Base-by-base conservation (phyloP, 1,140 invertebrate genomes). In the Zaprionus ornatus region DNA sequence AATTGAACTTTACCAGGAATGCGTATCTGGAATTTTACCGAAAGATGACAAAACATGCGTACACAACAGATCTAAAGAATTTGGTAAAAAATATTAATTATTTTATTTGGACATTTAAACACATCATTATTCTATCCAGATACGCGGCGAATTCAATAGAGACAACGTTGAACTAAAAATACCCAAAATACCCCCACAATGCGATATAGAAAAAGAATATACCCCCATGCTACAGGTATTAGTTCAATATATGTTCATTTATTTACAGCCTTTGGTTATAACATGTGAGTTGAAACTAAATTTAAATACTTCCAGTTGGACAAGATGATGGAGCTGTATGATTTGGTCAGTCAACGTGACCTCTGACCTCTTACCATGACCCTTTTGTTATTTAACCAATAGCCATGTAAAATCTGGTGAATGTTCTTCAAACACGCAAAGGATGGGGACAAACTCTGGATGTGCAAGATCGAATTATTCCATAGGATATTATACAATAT, bases 381-480 rank as follows among this genome's bases (percentile, higher is more conserved):
- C 40, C n/a, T 32, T 56, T 60, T 63, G 45, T 71, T 88, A 32
- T 87, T 78, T 13, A 87, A 57, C 84, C 85, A 87, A 50, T 83
- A 78, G 7, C 48, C 19, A 54, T 84, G 65, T 7, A 87, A 56
- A n/a, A 64, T 77, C 0, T 40, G 50, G 27, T 80, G 59, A 29
- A 64, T 71, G 40, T 81, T 62, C 55, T 81, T 74, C 27, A 87
- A 52, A 17, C 84, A 88, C 40, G 88, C 85, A n/a, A 84, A 76
- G 9, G 85, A 76, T 0, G 84, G 84, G 0, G 85, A 84, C 12
- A 84, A 64, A 23, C 57, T 79, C 84, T 87, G 57, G 5, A 50
- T 66, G 25, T 7, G 32, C 10, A 37, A 19, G 12, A 25, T n/a
- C 9, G 5, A 40, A 27, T 54, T 13, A 29, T 48, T 17, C 7